These are phyloP conservation scores for Lamprologus tigripictilis DNA, from an alignment of 2,113 vertebrate species.

Conservation along the genomic window DNA sequence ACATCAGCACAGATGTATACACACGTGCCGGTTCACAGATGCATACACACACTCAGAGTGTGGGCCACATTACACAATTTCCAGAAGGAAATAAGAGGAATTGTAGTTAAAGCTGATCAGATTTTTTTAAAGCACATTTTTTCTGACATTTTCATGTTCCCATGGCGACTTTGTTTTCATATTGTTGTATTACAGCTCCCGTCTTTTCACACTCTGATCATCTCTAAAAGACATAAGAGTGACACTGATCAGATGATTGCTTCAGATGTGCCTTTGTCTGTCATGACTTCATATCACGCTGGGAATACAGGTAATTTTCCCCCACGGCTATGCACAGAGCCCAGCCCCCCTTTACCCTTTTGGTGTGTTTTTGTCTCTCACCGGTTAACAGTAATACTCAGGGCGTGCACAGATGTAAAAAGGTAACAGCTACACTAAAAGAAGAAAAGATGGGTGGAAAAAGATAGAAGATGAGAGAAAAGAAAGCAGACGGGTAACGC, in stretches of 20 bases:
- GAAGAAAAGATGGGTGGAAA: slow-evolving; percentile 48
- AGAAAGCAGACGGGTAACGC: slow-evolving; percentile 58
- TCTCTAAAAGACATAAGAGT: slow-evolving; percentile 20
- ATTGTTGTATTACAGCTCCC: not conserved
- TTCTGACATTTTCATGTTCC: not conserved
- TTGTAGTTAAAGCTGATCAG: not conserved
- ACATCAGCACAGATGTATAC: not conserved
- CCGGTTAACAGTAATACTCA: slow-evolving; percentile 48
- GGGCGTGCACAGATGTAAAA: slow-evolving; percentile 54
- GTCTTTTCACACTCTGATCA: not conserved
- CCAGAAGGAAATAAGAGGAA: not conserved
- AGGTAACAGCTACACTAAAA: slow-evolving; percentile 40
- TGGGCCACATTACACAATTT: not conserved
- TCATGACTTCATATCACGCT: slow-evolving; percentile 15
- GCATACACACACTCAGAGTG: not conserved
- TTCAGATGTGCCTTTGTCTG: slow-evolving; percentile 16
- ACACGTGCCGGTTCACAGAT: not conserved
- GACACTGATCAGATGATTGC: slow-evolving; percentile 25
- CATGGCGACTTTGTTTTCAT: not conserved
- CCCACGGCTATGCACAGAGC: not conserved
- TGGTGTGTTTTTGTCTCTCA: slow-evolving; percentile 48
- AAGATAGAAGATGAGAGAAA: slow-evolving; percentile 61
- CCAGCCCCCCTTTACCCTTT: not conserved
- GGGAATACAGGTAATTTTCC: slow-evolving; percentile 23
- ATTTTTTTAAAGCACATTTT: not conserved